These are phyloP conservation scores for Heteromyza rotundicornis DNA, from an alignment of 2,888 invertebrate genomes.

Conservation along the genomic window DNA sequence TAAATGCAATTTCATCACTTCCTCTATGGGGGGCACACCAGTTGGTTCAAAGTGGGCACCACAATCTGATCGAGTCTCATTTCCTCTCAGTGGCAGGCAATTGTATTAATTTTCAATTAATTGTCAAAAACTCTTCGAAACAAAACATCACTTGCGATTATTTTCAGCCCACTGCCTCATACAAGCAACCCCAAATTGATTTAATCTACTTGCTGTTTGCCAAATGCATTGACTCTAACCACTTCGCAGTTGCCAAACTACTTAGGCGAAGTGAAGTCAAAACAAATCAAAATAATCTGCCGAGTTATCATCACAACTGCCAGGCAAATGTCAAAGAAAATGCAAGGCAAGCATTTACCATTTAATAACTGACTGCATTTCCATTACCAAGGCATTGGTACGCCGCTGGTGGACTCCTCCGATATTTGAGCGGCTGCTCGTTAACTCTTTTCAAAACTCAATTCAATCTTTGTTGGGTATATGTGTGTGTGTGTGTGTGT, in stretches of 20 bases:
- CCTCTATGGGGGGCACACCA: too few relatives aligned
- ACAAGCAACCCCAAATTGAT: too few relatives aligned
- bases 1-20: too few relatives aligned
- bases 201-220: too few relatives aligned
- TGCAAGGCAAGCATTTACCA: not conserved
- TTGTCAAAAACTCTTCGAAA: too few relatives aligned
- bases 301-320: conserved; percentile 23
- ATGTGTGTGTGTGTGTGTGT: conserved; percentile 8
- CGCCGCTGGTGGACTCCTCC: not conserved
- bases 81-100: too few relatives aligned
- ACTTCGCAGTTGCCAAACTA: not conserved
- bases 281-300: conserved; percentile 40
- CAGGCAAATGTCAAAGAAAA: conserved; percentile 33
- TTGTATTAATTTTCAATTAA: too few relatives aligned
- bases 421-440: not conserved
- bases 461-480: not conserved
- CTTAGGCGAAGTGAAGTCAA: conserved; percentile 28
- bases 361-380: not conserved
- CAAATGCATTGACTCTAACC: too few relatives aligned
- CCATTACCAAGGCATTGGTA: not conserved
- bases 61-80: too few relatives aligned
- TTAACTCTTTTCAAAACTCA: not conserved
- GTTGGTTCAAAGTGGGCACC: too few relatives aligned
- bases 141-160: too few relatives aligned
- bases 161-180: too few relatives aligned